Evolutionary conservation across 1,140 invertebrate species (phyloP), one percentile per base, ranked within the genome.

Genomic region (Teleopsis dalmanni): DNA sequence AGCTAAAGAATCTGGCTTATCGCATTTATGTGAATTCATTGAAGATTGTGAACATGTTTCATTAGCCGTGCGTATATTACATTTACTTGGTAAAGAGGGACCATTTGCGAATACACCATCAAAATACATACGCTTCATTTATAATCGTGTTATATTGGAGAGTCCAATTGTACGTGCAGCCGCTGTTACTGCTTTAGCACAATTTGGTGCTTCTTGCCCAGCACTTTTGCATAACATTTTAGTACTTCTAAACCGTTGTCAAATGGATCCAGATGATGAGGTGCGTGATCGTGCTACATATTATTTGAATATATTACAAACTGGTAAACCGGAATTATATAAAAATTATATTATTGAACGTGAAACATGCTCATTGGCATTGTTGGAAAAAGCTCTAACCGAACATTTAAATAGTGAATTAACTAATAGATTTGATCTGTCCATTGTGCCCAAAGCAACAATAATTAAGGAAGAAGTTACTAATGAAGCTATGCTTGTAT

Each of bases 41-140:
- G 97, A 99, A 68, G 97, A 99, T 73, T 99, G 97, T 72, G 97
- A 99, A 62, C 95, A 99, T 63, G 89, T 89, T 1, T 92, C 89
- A 46, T 76, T 99, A 35, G 95, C 95, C n/a, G 96, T 98, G 3
- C 79, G 91, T 21, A 98, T 99, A 54, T 76, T 99, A 4, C 92
- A 99, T 77, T 75, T 99, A n/a, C 75, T 99, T 2, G 96, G 96
- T 6, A 86, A 91, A 53, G 96, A 99, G 75, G 96, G 96, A 1
- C 95, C 96, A 1, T 85, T 87, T 42, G 95, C 95, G 0, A 87
- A 87, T 55, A 88, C 92, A 53, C 95, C 97, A 1, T 91, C 91
- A 1, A 84, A 87, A 53, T 99, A 99, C 67, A 99, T 99, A 57
- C 81, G 97, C 4, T 99, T 95, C 64, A 98, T 99, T 58, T 99